A percentile compares a stretch with the other conserved stretches of the same genome.
phyloP scores from a whole-genome alignment of 2,797 vertebrate genomes.

The Dryobates pubescens region DNA sequence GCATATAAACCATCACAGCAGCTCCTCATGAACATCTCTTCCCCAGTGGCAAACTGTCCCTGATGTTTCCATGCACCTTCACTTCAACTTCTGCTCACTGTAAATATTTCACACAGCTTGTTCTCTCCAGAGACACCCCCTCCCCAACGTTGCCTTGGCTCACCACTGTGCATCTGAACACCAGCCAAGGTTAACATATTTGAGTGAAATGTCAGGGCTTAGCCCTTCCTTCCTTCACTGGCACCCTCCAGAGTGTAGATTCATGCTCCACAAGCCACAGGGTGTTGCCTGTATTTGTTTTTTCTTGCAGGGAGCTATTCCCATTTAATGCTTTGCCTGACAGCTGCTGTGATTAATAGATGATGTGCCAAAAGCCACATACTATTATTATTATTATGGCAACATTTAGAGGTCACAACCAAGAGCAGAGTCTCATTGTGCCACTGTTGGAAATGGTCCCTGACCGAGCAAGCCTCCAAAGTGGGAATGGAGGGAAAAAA shows the following conservation, averaged over 20 bases:
- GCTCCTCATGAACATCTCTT: background rate
- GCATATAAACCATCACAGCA: background rate
- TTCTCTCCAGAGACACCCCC: background rate
- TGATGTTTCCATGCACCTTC: background rate
- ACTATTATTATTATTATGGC: slow-evolving; percentile 54
- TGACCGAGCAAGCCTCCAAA: slow-evolving; percentile 5
- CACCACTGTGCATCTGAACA: background rate
- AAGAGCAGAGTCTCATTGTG: slow-evolving; percentile 26
- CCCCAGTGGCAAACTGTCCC: background rate
- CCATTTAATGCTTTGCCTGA: slow-evolving; percentile 49
- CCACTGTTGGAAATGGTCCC: slow-evolving; percentile 17
- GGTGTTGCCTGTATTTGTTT: slow-evolving; percentile 57
- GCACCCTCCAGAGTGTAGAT: slow-evolving; percentile 52
- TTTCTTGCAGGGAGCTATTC: slow-evolving; percentile 62
- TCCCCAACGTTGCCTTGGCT: background rate
- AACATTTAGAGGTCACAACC: slow-evolving; percentile 50
- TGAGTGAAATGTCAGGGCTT: slow-evolving; percentile 44
- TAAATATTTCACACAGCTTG: slow-evolving; percentile 42
- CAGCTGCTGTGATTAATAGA: slow-evolving; percentile 66
- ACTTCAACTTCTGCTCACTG: background rate
- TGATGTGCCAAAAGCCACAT: slow-evolving; percentile 61
- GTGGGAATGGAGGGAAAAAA: background rate
- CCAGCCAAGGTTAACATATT: slow-evolving; percentile 67
- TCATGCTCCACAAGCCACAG: slow-evolving; percentile 39
- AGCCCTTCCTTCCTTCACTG: slow-evolving; percentile 51